phyloP scores from a whole-genome alignment of 2,888 invertebrate species.

The Cheilosia soror region DNA sequence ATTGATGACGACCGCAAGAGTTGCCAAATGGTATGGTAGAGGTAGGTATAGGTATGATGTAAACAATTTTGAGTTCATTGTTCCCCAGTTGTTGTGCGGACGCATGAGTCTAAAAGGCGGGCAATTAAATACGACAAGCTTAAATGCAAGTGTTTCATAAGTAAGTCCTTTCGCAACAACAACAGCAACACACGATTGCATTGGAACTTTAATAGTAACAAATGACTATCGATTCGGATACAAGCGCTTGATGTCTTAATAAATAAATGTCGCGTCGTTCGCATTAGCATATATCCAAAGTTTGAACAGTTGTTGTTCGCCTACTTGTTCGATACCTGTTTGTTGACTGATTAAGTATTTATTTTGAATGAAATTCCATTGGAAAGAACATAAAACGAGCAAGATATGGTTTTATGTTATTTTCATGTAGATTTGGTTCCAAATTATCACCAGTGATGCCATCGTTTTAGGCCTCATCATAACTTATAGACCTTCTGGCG shows the following conservation, averaged over 20 bases:
- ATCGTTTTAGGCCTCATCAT: too few relatives aligned
- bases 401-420: slow-evolving; percentile 31
- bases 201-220: not conserved
- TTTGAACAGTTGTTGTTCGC: slow-evolving; percentile 1
- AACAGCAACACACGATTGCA: not conserved
- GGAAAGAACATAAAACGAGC: not conserved
- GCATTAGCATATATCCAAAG: slow-evolving; percentile 18
- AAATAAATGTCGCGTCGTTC: slow-evolving; percentile 7
- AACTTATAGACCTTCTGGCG: too few relatives aligned
- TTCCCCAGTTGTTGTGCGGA: too few relatives aligned
- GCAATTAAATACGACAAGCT: too few relatives aligned
- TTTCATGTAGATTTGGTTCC: slow-evolving; percentile 24
- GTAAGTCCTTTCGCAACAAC: not conserved
- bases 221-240: slow-evolving; percentile 1
- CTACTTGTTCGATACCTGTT: not conserved
- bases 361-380: not conserved
- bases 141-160: not conserved
- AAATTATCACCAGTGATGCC: not conserved
- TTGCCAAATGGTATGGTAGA: not conserved
- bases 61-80: not conserved
- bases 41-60: not conserved
- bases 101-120: too few relatives aligned
- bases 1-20: slow-evolving; percentile 40
- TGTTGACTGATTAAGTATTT: not conserved
- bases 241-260: slow-evolving; percentile 22